Base-by-base conservation (phyloP, 2,113 vertebrate genomes). In the Odontesthes bonariensis region DNA sequence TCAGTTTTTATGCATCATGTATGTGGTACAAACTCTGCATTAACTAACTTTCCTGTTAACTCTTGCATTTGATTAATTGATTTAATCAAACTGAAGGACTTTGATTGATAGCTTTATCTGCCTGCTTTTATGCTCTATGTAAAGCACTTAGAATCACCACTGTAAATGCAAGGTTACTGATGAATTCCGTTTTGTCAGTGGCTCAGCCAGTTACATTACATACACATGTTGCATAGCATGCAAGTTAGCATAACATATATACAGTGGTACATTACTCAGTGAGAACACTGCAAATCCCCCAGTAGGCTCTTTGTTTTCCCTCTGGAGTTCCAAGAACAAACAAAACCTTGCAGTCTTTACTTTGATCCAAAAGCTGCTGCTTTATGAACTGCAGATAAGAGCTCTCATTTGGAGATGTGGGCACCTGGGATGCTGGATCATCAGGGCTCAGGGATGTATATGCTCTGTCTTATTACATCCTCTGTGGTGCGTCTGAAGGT, bases 401-500 rank as follows among this genome's bases (percentile, higher is more conserved):
- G 66, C 42, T 83, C 38, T 83, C 17, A 19, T 65, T 59, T 64
- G 27, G 58, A 68, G 40, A 57, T 53, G 33, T 31, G 23, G 72
- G 54, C 75, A 49, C 67, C 35, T 20, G 73, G 61, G 81, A 77
- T 32, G 31, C 27, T 31, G 65, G 76, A 77, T 77, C 66, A 73
- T 64, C 53, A 22, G 32, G 19, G 66, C 63, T 75, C 55, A 58
- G 62, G 55, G 57, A 62, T 77, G 42, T 51, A 59, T 33, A 46
- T 44, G 7, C 57, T 59, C 13, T 14, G 61, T 70, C 72, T 82
- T 79, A 75, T 82, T 75, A 52, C 67, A 61, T 78, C 52, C 72
- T 69, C 62, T 23, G 27, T 12, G 40, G 38, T 32, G 54, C 38
- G 44, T 57, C 75, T 57, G 70, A 74, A 83, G 69, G 79, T 62